Percentiles rank a stretch among this genome's conserved stretches.
Conservation (phyloP, 2,888 invertebrate genomes). For the Apotomis capreana region DNA sequence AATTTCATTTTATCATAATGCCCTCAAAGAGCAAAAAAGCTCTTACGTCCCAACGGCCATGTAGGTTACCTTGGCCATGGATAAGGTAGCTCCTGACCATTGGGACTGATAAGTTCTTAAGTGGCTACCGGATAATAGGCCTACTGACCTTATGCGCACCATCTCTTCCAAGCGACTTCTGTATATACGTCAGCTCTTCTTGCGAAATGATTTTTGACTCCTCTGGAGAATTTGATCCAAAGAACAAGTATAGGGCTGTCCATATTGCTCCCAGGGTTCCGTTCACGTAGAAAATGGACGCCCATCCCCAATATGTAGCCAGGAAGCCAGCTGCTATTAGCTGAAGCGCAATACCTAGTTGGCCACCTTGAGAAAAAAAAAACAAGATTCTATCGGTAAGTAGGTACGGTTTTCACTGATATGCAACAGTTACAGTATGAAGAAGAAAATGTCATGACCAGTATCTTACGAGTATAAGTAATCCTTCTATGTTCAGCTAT, state of each 20-base stretch:
- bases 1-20: too few relatives aligned
- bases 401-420: too few relatives aligned
- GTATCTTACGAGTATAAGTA: too few relatives aligned
- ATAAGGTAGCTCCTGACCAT: too few relatives aligned
- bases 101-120: background rate
- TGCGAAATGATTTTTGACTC: conserved; percentile 83
- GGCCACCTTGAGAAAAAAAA: conserved; percentile 81
- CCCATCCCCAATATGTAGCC: conserved; percentile 88
- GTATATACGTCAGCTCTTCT: conserved; percentile 87
- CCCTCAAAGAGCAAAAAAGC: too few relatives aligned
- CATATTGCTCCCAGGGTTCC: conserved; percentile 82
- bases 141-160: conserved; percentile 76
- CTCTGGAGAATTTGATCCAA: conserved; percentile 87
- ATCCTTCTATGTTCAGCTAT: too few relatives aligned
- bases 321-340: conserved; percentile 88
- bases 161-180: conserved; percentile 75
- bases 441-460: too few relatives aligned
- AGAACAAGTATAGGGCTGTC: conserved; percentile 80
- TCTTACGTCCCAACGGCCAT: too few relatives aligned
- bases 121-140: too few relatives aligned
- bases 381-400: too few relatives aligned
- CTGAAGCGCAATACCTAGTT: conserved; percentile 90
- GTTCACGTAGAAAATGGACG: conserved; percentile 86
- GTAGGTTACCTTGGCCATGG: too few relatives aligned
- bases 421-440: too few relatives aligned